Conservation (phyloP, 1,140 invertebrate genomes). For the Melitaea cinxia region DNA sequence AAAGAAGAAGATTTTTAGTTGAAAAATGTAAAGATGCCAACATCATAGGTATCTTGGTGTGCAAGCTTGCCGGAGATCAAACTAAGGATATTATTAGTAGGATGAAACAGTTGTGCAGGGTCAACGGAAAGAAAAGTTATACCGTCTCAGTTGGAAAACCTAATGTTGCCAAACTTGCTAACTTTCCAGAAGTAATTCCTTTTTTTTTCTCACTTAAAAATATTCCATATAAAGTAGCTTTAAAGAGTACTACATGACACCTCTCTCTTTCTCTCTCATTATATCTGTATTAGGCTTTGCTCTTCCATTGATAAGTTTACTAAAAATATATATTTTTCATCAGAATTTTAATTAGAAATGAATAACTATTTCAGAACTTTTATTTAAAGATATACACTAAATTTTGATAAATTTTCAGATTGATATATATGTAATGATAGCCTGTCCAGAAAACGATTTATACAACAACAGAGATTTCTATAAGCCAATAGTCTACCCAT, state of each 20-base stretch:
- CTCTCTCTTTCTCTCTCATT: too few species aligned
- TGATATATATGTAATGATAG: constrained; percentile 94
- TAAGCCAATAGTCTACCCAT: constrained; percentile 95
- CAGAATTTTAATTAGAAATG: too few species aligned
- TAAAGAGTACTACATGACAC: too few species aligned
- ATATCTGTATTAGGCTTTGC: too few species aligned
- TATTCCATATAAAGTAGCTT: too few species aligned
- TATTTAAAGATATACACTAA: too few species aligned
- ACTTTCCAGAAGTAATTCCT: constrained; percentile 91
- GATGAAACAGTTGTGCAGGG: constrained; percentile 87
- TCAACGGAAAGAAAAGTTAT: constrained; percentile 92
- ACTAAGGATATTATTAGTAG: constrained; percentile 90
- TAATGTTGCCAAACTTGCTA: constrained; percentile 95
- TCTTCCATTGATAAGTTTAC: too few species aligned
- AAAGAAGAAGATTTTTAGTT: constrained; percentile 90
- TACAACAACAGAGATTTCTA: constrained; percentile 93
- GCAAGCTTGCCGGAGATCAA: constrained; percentile 91
- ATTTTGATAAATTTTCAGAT: constrained; percentile 86
- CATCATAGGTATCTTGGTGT: constrained; percentile 93
- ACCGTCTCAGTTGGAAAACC: constrained; percentile 96
- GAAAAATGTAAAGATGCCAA: constrained; percentile 95
- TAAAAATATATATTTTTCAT: too few species aligned
- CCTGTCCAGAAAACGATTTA: constrained; percentile 94
- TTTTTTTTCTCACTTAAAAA: not conserved
- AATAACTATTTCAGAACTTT: too few species aligned